Conservation (phyloP, 2,797 vertebrate genomes). For the Rhinoraja longicauda region DNA sequence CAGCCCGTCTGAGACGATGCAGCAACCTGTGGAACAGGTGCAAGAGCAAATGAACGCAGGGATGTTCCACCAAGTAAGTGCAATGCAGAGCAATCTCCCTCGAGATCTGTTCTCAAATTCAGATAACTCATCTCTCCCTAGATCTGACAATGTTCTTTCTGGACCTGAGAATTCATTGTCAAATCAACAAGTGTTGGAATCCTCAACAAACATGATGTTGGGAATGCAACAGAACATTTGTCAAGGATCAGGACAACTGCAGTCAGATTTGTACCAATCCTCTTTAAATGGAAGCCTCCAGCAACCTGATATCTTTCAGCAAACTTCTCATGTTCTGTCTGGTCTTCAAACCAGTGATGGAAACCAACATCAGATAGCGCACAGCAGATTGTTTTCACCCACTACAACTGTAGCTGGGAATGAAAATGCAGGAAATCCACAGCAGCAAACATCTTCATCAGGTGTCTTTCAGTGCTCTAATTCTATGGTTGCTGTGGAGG, state of each 20-base stretch:
- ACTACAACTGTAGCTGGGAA: slow-evolving; percentile 61
- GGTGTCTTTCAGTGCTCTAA: slow-evolving; percentile 68
- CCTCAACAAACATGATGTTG: slow-evolving; percentile 67
- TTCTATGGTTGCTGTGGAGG: slow-evolving; percentile 55
- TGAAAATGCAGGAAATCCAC: slow-evolving; percentile 59
- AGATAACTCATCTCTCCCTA: slow-evolving; percentile 56
- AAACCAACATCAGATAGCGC: slow-evolving; percentile 70
- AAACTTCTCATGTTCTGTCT: slow-evolving; percentile 60
- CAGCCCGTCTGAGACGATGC: slow-evolving; percentile 71
- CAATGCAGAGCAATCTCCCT: slow-evolving; percentile 59
- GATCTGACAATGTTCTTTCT: slow-evolving; percentile 59
- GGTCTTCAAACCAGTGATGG: slow-evolving; percentile 54
- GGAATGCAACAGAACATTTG: slow-evolving; percentile 53
- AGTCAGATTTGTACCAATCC: slow-evolving; percentile 79
- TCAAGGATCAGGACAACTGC: slow-evolving; percentile 69
- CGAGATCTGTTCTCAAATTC: slow-evolving; percentile 61
- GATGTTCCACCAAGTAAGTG: slow-evolving; percentile 72
- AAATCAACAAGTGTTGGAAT: slow-evolving; percentile 66
- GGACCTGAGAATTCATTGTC: slow-evolving; percentile 57
- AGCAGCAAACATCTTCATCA: slow-evolving; percentile 67
- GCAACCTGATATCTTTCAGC: slow-evolving; percentile 64
- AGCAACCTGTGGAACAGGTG: slow-evolving; percentile 57
- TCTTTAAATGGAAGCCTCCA: slow-evolving; percentile 56
- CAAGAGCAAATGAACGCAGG: slow-evolving; percentile 87
- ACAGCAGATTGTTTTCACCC: slow-evolving; percentile 75